Evolutionary conservation across 2,797 vertebrate species (phyloP), one percentile per base, ranked within the genome.

Genomic region (Nyctibius grandis): DNA sequence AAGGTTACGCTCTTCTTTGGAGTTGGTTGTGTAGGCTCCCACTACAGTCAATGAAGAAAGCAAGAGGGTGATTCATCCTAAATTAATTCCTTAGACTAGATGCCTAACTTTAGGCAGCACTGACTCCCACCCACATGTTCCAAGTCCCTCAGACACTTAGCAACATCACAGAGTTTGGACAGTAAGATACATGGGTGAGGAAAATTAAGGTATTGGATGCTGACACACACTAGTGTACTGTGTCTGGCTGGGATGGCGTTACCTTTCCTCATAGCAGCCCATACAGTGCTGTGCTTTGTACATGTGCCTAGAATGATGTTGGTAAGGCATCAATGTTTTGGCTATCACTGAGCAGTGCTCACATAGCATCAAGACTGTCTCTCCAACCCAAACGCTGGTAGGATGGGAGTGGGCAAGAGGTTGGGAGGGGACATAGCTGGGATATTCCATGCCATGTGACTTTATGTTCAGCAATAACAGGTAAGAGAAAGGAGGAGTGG

Each of bases 271-370:
- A n/a, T 1, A 48, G 54, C 3, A 64, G 68, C 54, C 12, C 45
- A 22, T 12, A 22, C 38, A 31, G 8, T 19, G n/a, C 33, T 80
- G 42, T 14, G 25, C 28, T 83, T 45, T 36, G 4, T 51, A 53
- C 0, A 0, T 18, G 33, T 48, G 63, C 36, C 28, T 80, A 38
- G 26, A 72, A 64, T 0, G 1, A 9, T 26, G 48, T 6, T 38
- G 63, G 11, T 20, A 59, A 26, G 0, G 7, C 12, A 36, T 9
- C 40, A n/a, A 2, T 25, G 38, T 45, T 78, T 45, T 20, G 40
- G 53, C 14, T 42, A 16, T 45, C 36, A 59, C 36, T 72, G 9
- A 83, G 72, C 48, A 78, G n/a, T 4, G 4, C 40, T 73, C 40
- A 45, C 9, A 19, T 18, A 76, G 34, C 25, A 57, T 26, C 47